Conservation (phyloP, 2,113 vertebrate species). For the Cettia cetti region DNA sequence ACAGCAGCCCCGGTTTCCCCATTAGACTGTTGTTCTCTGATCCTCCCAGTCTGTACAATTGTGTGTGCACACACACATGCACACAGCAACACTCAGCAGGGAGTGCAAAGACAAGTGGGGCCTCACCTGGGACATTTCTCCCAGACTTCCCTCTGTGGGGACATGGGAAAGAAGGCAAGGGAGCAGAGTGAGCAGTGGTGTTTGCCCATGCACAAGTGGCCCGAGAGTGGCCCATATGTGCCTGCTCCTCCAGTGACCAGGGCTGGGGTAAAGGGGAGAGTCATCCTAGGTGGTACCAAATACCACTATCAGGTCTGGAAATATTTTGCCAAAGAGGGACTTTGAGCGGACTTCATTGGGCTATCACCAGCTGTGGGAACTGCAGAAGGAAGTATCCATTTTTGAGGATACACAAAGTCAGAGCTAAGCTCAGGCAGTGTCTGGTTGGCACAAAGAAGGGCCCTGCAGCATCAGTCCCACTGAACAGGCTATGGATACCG, state of each 20-base stretch:
- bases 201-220: fast-evolving
- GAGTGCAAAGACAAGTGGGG: neutral
- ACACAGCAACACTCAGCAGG: neutral
- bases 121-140: neutral
- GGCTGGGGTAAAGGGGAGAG: neutral
- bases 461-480: neutral
- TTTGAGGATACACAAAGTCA: neutral
- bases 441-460: neutral
- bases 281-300: neutral
- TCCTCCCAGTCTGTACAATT: neutral
- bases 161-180: neutral
- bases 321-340: neutral
- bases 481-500: neutral
- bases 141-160: neutral
- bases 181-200: neutral
- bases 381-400: neutral
- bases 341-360: neutral
- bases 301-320: neutral
- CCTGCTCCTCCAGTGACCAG: neutral
- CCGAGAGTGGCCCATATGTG: neutral
- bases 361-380: neutral
- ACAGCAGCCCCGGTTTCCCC: neutral
- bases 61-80: neutral
- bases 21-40: neutral
- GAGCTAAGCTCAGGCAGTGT: neutral